Percentiles rank a stretch among this genome's conserved stretches.
Conservation (phyloP, 1,140 invertebrate species). For the Dendroctonus ponderosae region DNA sequence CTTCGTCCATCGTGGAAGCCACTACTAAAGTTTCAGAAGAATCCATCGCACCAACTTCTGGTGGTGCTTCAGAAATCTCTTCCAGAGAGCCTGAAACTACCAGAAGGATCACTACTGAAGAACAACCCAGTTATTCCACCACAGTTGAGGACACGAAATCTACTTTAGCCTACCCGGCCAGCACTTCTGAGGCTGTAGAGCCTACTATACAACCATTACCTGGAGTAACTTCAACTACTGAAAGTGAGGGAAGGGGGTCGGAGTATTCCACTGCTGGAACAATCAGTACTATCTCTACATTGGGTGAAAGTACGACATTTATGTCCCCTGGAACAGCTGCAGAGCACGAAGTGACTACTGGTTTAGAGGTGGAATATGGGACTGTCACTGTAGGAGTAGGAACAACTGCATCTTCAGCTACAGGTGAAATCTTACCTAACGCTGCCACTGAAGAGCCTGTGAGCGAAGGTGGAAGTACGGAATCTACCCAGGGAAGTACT, state of each 20-base stretch:
- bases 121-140: background rate
- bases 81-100: conserved; percentile 5
- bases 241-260: background rate
- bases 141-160: background rate
- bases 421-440: background rate
- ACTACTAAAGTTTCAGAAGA: background rate
- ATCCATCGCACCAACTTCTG: background rate
- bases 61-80: background rate
- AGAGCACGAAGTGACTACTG: background rate
- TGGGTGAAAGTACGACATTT: background rate
- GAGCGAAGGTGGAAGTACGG: background rate
- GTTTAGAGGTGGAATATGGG: background rate
- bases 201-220: background rate
- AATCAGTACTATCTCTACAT: background rate
- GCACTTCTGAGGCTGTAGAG: background rate
- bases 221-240: background rate
- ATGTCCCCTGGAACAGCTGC: background rate
- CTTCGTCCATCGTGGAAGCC: background rate
- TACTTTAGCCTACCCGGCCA: background rate
- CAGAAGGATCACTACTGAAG: background rate
- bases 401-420: background rate
- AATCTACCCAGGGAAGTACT: background rate
- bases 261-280: background rate
- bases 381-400: no score
- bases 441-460: background rate